phyloP scores from a whole-genome alignment of 2,113 vertebrate species.

The Hyla sarda region DNA sequence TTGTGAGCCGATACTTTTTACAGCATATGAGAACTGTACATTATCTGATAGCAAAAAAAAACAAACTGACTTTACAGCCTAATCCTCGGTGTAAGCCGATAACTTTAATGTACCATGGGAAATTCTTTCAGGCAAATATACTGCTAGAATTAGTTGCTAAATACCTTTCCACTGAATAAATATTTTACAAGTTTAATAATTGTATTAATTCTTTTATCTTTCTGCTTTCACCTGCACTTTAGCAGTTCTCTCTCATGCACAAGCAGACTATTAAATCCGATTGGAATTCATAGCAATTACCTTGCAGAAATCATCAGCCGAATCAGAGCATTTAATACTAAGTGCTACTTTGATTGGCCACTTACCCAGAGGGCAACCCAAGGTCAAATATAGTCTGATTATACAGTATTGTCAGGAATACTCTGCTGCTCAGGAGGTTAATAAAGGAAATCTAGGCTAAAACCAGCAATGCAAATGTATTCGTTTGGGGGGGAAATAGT shows the following conservation, averaged over 20 bases:
- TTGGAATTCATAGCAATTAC: constrained; percentile 34
- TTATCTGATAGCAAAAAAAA: not conserved
- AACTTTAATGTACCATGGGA: not conserved
- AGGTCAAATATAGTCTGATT: constrained; percentile 30
- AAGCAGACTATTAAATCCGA: constrained; percentile 25
- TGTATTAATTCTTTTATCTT: constrained; percentile 11
- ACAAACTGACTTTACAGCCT: not conserved
- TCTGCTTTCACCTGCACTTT: not conserved
- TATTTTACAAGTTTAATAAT: constrained; percentile 50
- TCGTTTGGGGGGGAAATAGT: not conserved
- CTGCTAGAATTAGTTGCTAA: not conserved
- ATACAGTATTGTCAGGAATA: not conserved
- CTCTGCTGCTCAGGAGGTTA: not conserved
- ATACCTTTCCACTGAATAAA: constrained; percentile 22
- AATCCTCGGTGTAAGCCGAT: not conserved
- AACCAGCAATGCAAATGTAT: not conserved
- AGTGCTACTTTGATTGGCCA: constrained; percentile 31
- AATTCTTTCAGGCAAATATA: constrained; percentile 22
- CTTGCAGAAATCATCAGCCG: constrained; percentile 8
- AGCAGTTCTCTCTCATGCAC: constrained; percentile 16
- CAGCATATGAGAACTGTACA: not conserved
- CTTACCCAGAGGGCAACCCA: not conserved
- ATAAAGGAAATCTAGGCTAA: constrained; percentile 2
- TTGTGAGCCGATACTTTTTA: not conserved
- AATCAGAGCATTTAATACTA: constrained; percentile 1